Evolutionary conservation across 2,888 invertebrate genomes (phyloP), one percentile per base, ranked within the genome.

Genomic region (Elysia crispata): DNA sequence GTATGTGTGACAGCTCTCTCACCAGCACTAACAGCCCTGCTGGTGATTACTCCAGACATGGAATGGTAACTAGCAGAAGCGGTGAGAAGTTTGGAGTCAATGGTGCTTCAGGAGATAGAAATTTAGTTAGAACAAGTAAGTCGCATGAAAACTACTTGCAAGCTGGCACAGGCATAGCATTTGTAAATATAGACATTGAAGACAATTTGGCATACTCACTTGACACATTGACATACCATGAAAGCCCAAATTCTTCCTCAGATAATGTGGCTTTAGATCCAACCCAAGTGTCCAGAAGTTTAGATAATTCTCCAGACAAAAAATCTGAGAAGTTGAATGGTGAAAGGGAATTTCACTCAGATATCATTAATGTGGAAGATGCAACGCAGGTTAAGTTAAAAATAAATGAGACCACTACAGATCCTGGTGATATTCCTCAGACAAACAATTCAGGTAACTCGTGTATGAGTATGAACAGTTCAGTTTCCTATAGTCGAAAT

Each of bases 191-290:
- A 89, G 97, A 97, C 89, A 95, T 97, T 91, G 97, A 97, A 92
- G 97, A 97, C 92, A 97, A 97, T 92, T 95, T 97, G 90, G 97
- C 97, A 90, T 97, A 97, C 91, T 97, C 97, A 84, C 94, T 98
- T 83, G 97, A 98, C 93, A 97, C 97, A 82, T 93, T 97, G 82
- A 93, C 97, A 85, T 97, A 97, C 78, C 83, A 83, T 60, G 80
- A 84, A 28, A 81, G 83, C 67, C 81, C 84, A 0, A 80, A 79
- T 50, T 83, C 85, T 23, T 86, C 85, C 0, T 69, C 76, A 15
- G 85, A 86, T 57, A 84, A 82, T 76, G 76, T 85, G 66, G 70
- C 82, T 50, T 79, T 81, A 50, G 77, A 76, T 60, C 66, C 79
- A 28, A 33, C 60, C n/a, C 82, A 82, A 49, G 78, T 80, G 78